Percentiles rank a stretch among this genome's conserved stretches.
Evolutionary conservation across 2,888 invertebrate species (phyloP).

Genomic region (Diadegma fenestrale): DNA sequence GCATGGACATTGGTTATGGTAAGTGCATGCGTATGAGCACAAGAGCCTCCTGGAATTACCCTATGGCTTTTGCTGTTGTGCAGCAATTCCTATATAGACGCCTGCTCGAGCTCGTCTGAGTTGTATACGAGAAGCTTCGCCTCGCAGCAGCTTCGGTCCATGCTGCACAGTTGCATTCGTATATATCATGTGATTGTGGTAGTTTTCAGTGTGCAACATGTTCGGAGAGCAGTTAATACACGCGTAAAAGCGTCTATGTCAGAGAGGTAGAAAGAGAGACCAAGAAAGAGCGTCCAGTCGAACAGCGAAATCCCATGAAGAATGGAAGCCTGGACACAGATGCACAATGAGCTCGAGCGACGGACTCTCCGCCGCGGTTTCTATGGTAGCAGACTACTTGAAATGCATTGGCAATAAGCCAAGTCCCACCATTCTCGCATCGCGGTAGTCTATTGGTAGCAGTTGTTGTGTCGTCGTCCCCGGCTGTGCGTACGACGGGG

Average conservation of each 20-base stretch:
- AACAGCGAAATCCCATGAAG: constrained; percentile 57
- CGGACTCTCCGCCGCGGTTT: constrained; percentile 56
- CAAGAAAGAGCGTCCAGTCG: constrained; percentile 28
- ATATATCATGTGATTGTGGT: constrained; percentile 41
- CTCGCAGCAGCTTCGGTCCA: constrained; percentile 43
- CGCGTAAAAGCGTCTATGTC: constrained; percentile 54
- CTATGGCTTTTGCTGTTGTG: constrained; percentile 43
- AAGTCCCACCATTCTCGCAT: constrained; percentile 79
- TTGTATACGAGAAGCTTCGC: constrained; percentile 64
- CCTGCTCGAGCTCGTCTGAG: constrained; percentile 29
- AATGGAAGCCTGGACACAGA: constrained; percentile 74
- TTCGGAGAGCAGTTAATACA: constrained; percentile 39
- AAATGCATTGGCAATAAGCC: constrained; percentile 84
- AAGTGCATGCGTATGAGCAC: constrained; percentile 37
- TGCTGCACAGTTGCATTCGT: constrained; percentile 43
- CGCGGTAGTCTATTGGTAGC: constrained; percentile 34
- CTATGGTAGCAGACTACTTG: constrained; percentile 81
- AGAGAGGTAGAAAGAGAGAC: constrained; percentile 32
- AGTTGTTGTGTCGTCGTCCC: constrained; percentile 63
- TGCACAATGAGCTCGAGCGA: constrained; percentile 76
- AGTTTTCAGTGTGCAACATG: constrained; percentile 37
- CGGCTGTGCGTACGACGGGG: constrained; percentile 68
- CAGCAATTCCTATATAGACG: constrained; percentile 21
- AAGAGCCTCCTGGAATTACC: constrained; percentile 72
- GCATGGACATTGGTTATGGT: constrained; percentile 31